These are phyloP conservation scores for Sorex araneus DNA, from an alignment of 2,113 vertebrate genomes.

Conservation along the genomic window DNA sequence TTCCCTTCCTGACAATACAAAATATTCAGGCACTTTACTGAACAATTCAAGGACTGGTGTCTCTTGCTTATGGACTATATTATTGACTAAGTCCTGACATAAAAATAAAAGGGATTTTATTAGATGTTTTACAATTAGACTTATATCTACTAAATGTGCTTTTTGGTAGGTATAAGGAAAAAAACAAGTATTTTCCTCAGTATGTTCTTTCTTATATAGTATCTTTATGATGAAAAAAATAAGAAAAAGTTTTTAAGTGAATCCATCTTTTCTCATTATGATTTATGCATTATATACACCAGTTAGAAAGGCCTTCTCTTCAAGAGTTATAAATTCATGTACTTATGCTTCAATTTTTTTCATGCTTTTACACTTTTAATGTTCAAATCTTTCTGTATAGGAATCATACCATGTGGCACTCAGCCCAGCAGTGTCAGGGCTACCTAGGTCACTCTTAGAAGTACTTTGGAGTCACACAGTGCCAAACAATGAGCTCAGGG, in stretches of 20 bases:
- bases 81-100: conserved; percentile 1
- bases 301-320: background rate
- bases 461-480: too few species aligned
- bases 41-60: background rate
- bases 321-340: conserved; percentile 21
- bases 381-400: background rate
- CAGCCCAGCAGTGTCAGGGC: too few species aligned
- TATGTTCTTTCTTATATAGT: background rate
- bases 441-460: too few species aligned
- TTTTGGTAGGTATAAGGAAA: too few species aligned
- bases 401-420: too few species aligned
- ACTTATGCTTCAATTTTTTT: conserved; percentile 31
- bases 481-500: too few species aligned
- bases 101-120: conserved; percentile 2
- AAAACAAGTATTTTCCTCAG: background rate
- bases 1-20: conserved; percentile 38
- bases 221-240: conserved; percentile 1
- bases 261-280: conserved; percentile 24
- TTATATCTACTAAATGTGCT: conserved; percentile 1
- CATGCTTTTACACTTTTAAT: conserved; percentile 33
- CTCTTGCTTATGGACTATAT: background rate
- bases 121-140: conserved; percentile 46
- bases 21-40: conserved; percentile 10
- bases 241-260: conserved; percentile 30
- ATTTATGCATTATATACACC: background rate